These are phyloP conservation scores for Notolepis coatsorum DNA, from an alignment of 2,797 vertebrate genomes.

Conservation along the genomic window DNA sequence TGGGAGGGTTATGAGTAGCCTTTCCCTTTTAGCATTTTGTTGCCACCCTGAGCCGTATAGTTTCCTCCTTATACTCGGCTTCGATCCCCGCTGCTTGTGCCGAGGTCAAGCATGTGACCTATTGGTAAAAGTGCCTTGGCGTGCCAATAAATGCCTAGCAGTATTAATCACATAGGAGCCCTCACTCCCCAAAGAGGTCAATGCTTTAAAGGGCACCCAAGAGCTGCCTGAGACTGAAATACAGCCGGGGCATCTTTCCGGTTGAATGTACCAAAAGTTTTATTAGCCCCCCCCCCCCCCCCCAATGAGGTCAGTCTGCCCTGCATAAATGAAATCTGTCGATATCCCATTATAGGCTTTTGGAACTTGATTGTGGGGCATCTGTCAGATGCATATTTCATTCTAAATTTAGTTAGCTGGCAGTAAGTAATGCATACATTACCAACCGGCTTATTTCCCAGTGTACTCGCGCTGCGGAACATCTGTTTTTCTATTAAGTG, in stretches of 20 bases:
- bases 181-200: slow-evolving; percentile 72
- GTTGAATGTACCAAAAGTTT: slow-evolving; percentile 78
- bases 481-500: slow-evolving; percentile 78
- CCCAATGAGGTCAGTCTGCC: slow-evolving; percentile 71
- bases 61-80: slow-evolving; percentile 65
- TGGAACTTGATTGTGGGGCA: slow-evolving; percentile 72
- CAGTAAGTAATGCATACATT: slow-evolving; percentile 74
- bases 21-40: slow-evolving; percentile 57
- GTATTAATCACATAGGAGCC: slow-evolving; percentile 80
- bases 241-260: slow-evolving; percentile 69
- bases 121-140: slow-evolving; percentile 78
- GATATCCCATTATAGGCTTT: slow-evolving; percentile 75
- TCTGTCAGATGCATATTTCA: slow-evolving; percentile 78
- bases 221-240: slow-evolving; percentile 70
- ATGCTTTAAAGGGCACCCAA: slow-evolving; percentile 79
- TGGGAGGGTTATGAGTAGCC: slow-evolving; percentile 56
- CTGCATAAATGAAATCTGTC: slow-evolving; percentile 76
- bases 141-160: slow-evolving; percentile 78
- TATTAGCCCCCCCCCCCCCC: slow-evolving; percentile 71
- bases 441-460: slow-evolving; percentile 63
- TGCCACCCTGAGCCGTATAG: slow-evolving; percentile 55
- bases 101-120: slow-evolving; percentile 79
- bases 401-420: slow-evolving; percentile 74
- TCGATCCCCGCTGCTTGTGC: slow-evolving; percentile 60
- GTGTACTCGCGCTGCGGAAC: slow-evolving; percentile 66